phyloP scores from a whole-genome alignment of 2,113 vertebrate genomes.

The Marmota flaviventris region DNA sequence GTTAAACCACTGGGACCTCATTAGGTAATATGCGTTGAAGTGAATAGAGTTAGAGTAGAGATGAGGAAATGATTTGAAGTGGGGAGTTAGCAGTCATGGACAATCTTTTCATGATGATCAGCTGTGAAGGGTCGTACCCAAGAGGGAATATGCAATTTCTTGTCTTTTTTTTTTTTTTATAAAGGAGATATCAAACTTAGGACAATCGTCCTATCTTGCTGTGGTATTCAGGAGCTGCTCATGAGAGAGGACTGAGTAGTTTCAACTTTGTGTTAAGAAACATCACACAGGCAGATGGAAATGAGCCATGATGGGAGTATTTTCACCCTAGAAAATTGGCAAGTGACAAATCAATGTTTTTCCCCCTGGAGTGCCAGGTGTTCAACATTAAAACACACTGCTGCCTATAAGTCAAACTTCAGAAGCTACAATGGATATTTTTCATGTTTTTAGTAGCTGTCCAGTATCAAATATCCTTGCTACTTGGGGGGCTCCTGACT shows the following conservation, averaged over 20 bases:
- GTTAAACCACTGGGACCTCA: not conserved
- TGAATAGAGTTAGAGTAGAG: not conserved
- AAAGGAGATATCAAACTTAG: not conserved
- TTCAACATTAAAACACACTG: not conserved
- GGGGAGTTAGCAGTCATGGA: not conserved
- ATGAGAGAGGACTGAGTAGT: not conserved
- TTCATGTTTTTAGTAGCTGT: conserved; percentile 42
- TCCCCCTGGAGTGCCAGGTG: not conserved
- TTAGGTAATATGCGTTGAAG: not conserved
- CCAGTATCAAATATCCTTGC: not conserved
- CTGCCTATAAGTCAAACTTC: not conserved
- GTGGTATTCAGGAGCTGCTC: not conserved
- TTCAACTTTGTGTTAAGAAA: not conserved
- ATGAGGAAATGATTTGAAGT: not conserved
- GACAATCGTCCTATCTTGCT: not conserved
- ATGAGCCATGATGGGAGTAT: not conserved
- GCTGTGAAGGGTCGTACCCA: not conserved
- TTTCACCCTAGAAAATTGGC: not conserved
- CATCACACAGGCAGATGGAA: not conserved
- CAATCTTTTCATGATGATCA: not conserved
- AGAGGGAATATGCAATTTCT: not conserved
- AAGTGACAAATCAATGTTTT: not conserved
- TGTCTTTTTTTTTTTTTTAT: not conserved
- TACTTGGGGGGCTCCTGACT: conserved; percentile 19
- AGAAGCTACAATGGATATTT: conserved; percentile 18